Evolutionary conservation across 2,888 invertebrate genomes (phyloP), one percentile per base, ranked within the genome.

Genomic region (Cerastoderma edule): DNA sequence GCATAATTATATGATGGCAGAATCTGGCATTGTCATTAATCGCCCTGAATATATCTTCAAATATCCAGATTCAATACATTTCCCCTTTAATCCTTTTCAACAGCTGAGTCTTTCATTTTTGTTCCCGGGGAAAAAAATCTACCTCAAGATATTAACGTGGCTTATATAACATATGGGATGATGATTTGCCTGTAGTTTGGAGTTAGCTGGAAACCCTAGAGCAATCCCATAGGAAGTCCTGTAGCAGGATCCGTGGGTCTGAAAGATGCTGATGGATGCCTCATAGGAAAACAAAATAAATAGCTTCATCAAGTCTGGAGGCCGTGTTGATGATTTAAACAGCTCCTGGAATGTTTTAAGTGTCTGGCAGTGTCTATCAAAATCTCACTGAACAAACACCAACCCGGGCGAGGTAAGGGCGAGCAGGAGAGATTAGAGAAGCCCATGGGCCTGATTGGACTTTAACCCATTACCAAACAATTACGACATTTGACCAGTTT

Each of bases 221-320:
- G 60, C 16, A 24, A 10, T 68, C 80, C 50, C 73, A 24, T 65
- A 54, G 75, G 78, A 57, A 64, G 56, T 63, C 68, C 27, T 78
- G 78, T 75, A 67, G 68, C 50, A 44, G 65, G 53, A 75, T 75
- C n/a, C n/a, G 66, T 44, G 68, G 35, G 56, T 76, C 75, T 77
- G 77, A 72, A 74, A 64, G 69, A 72, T 80, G 80, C 72, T 80
- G 77, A 77, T 53, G 32, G 75, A 77, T 44, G 69, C 63, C 72
- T 67, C 80, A 72, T 72, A 68, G 77, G 77, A 73, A 77, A 80
- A 60, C 71, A 39, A 80, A 80, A 80, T 80, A 80, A 75, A 77
- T 77, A 72, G 75, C 72, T 72, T 64, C 70, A 75, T 72, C 63
- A 57, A 72, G 72, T 63, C 48, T 39, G 54, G 39, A 67, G 67